Conservation (phyloP, 2,113 vertebrate genomes). For the Benitochromis conjunctus region DNA sequence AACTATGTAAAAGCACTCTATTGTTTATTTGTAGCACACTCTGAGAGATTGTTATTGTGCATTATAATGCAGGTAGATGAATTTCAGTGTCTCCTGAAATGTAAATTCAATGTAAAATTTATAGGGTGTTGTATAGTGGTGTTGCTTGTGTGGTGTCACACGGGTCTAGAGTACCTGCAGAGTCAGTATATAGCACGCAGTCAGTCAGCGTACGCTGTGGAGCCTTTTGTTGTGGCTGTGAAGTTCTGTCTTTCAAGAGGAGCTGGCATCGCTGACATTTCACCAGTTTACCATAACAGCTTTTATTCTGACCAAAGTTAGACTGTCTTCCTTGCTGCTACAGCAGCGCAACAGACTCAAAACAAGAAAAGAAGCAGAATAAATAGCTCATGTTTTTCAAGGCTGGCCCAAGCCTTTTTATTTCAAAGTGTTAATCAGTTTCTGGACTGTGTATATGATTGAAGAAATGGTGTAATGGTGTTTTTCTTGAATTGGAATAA, state of each 20-base stretch:
- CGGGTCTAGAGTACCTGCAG: neutral
- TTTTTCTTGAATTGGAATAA: neutral
- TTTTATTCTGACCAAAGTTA: neutral
- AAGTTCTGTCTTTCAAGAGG: neutral
- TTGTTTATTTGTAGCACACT: neutral
- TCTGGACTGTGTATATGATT: neutral
- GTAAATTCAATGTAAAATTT: neutral
- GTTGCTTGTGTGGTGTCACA: neutral
- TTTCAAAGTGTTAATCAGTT: neutral
- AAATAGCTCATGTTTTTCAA: neutral
- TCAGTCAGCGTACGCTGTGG: neutral
- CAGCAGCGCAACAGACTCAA: neutral
- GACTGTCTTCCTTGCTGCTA: neutral
- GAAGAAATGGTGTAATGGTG: neutral
- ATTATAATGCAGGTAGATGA: neutral
- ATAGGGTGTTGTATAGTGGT: neutral
- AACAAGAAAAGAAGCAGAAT: neutral
- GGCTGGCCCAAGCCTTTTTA: neutral
- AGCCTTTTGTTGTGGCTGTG: conserved; percentile 4
- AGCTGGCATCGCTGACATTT: neutral
- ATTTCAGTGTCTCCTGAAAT: neutral
- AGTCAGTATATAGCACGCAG: neutral
- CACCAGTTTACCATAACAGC: neutral
- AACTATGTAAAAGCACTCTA: neutral
- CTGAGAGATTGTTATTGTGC: neutral